Conservation (phyloP, 2,888 invertebrate genomes). For the Chrysomela aeneicollis region DNA sequence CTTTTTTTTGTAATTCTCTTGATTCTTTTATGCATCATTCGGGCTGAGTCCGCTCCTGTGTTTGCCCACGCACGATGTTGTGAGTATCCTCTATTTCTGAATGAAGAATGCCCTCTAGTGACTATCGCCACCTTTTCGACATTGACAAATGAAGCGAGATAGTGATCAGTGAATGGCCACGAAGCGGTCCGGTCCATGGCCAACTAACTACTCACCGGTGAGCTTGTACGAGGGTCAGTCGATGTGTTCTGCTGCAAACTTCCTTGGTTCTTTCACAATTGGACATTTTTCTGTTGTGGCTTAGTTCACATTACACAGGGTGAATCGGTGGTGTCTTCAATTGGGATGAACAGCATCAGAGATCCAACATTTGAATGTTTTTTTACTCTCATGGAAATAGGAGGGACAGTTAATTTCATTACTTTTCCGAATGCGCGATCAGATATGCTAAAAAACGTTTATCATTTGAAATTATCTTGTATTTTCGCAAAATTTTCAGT, state of each 20-base stretch:
- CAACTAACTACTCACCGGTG: conserved; percentile 36
- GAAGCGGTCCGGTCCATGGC: conserved; percentile 54
- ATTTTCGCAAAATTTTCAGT: no score
- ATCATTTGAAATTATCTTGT: no score
- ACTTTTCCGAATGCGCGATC: no score
- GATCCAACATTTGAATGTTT: no score
- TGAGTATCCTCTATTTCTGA: conserved; percentile 41
- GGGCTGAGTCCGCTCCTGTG: not conserved
- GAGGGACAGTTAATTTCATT: no score
- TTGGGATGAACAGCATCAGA: no score
- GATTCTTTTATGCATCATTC: conserved; percentile 2
- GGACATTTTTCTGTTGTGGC: no score
- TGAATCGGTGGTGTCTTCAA: no score
- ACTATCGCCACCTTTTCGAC: conserved; percentile 67
- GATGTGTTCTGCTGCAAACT: not conserved
- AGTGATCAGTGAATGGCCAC: conserved; percentile 73
- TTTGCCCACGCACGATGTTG: conserved; percentile 45
- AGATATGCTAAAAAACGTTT: no score
- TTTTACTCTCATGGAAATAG: no score
- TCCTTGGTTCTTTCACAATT: not conserved
- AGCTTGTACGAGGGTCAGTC: not conserved
- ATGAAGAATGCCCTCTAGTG: conserved; percentile 59
- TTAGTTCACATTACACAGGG: no score
- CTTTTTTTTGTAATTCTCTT: not conserved
- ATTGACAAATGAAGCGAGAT: conserved; percentile 82